phyloP scores from a whole-genome alignment of 1,140 invertebrate species.

The Lepeophtheirus salmonis region DNA sequence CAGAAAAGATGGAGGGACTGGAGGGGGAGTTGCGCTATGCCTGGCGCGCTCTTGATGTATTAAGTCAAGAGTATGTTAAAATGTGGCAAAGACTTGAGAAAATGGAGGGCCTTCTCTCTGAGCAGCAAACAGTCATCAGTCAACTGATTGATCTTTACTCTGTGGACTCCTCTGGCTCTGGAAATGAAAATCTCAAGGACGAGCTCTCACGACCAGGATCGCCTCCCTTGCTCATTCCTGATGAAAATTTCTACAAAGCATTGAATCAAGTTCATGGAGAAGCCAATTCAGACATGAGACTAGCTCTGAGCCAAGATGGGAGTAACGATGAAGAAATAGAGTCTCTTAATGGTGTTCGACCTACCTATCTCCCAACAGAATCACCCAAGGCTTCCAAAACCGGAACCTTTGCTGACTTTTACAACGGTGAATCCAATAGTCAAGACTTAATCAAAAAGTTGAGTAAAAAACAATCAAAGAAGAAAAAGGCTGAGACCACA shows the following conservation, averaged over 20 bases:
- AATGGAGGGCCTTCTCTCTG: constrained; percentile 63
- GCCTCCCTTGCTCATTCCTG: constrained; percentile 33
- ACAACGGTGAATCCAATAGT: background rate
- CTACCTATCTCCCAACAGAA: background rate
- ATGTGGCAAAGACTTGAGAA: constrained; percentile 84
- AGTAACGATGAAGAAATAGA: background rate
- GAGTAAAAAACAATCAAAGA: background rate
- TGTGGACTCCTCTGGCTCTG: constrained; percentile 15
- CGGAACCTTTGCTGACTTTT: background rate
- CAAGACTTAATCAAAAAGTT: no score
- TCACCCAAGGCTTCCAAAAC: background rate
- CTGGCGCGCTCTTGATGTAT: constrained; percentile 67
- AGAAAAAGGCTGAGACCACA: background rate
- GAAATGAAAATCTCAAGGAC: background rate
- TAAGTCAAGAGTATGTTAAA: constrained; percentile 75
- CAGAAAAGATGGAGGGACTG: constrained; percentile 57
- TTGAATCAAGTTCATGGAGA: constrained; percentile 57
- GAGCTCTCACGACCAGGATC: background rate
- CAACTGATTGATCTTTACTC: constrained; percentile 61
- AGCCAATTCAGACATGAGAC: constrained; percentile 8
- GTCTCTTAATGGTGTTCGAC: no score
- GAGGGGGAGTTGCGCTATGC: constrained; percentile 76
- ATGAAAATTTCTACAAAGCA: constrained; percentile 70
- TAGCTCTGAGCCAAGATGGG: background rate
- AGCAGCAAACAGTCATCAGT: constrained; percentile 74